These are phyloP conservation scores for Carabus problematicus DNA, from an alignment of 2,888 invertebrate species.

Conservation along the genomic window DNA sequence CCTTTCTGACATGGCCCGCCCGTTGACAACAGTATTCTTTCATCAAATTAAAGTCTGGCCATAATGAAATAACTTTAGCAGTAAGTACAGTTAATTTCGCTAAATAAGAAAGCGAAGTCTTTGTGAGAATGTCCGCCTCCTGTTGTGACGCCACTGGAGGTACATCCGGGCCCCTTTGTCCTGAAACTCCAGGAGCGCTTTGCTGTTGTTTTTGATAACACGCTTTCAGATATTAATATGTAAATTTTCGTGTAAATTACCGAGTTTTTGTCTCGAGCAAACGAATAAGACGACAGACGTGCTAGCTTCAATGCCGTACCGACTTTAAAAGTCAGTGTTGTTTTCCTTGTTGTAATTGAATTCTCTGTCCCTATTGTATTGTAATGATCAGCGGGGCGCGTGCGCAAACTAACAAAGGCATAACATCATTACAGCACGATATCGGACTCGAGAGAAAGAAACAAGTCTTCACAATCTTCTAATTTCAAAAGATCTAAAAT, in stretches of 20 bases:
- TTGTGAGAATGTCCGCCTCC: constrained; percentile 7
- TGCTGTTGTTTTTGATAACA: constrained; percentile 33
- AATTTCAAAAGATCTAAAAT: no score
- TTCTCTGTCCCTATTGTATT: neutral
- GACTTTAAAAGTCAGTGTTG: neutral
- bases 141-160: constrained; percentile 19
- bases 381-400: no score
- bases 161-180: constrained; percentile 13
- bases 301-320: no score
- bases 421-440: no score
- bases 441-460: no score
- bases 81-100: constrained; percentile 17
- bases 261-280: constrained; percentile 20
- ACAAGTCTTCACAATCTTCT: no score
- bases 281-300: no score
- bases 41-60: neutral
- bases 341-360: constrained; percentile 21
- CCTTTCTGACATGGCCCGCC: neutral
- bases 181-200: constrained; percentile 16
- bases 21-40: constrained; percentile 3
- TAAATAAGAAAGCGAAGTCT: constrained; percentile 27
- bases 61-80: constrained; percentile 17
- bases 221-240: constrained; percentile 34
- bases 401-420: no score
- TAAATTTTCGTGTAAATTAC: constrained; percentile 34